Conservation (phyloP, 2,113 vertebrate species). For the Trichomycterus rosablanca region DNA sequence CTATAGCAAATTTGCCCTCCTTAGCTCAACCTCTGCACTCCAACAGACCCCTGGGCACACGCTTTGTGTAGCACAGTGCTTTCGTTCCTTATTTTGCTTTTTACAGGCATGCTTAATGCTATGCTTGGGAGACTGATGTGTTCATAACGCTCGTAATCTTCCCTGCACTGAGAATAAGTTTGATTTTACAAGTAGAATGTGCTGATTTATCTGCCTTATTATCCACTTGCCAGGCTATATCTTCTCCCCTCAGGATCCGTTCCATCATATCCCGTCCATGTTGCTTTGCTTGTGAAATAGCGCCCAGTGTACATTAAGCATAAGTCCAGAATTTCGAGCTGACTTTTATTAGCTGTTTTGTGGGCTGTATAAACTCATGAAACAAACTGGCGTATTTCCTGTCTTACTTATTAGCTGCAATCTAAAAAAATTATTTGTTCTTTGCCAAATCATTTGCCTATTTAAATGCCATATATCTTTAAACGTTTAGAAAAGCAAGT, state of each 20-base stretch:
- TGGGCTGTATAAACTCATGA: too few species aligned
- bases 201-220: constrained; percentile 36
- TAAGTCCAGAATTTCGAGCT: too few species aligned
- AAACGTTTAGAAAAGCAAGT: too few species aligned
- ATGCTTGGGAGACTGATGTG: not conserved
- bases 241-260: not conserved
- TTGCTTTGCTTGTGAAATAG: constrained; percentile 17
- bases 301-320: too few species aligned
- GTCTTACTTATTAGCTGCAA: too few species aligned
- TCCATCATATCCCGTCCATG: not conserved
- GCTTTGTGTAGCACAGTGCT: constrained; percentile 26
- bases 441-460: too few species aligned
- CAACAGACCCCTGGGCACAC: not conserved
- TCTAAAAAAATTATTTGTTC: too few species aligned
- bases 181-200: constrained; percentile 13
- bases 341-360: too few species aligned
- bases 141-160: constrained; percentile 31
- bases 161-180: constrained; percentile 15
- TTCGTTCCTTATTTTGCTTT: constrained; percentile 18
- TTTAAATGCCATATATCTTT: too few species aligned
- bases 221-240: too few species aligned
- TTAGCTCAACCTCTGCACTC: constrained; percentile 5
- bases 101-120: constrained; percentile 19
- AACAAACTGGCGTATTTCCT: too few species aligned
- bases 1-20: constrained; percentile 11